Conservation (phyloP, 1,140 invertebrate genomes). For the Zaprionus nigranus region DNA sequence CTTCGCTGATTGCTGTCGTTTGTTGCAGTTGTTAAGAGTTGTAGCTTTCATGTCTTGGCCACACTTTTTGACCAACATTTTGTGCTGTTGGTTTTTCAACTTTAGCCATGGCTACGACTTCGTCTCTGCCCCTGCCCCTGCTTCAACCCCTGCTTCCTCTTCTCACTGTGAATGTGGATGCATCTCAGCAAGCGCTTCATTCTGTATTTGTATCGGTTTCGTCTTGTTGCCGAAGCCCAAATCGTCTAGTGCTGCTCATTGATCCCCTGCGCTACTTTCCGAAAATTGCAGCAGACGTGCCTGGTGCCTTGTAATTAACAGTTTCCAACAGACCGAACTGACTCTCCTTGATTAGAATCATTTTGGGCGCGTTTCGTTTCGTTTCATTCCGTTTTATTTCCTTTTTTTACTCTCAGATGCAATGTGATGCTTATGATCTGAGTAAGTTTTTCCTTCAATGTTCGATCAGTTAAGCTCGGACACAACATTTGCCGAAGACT, state of each 20-base stretch:
- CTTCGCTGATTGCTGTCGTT: slow-evolving; percentile 74
- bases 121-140: not conserved
- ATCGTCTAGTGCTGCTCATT: slow-evolving; percentile 71
- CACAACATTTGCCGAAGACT: slow-evolving; percentile 37
- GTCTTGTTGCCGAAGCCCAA: slow-evolving; percentile 43
- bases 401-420: slow-evolving; percentile 26
- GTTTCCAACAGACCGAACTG: slow-evolving; percentile 64
- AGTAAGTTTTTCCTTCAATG: slow-evolving; percentile 19
- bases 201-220: slow-evolving; percentile 28
- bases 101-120: slow-evolving; percentile 4
- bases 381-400: slow-evolving; percentile 2
- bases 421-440: slow-evolving; percentile 29
- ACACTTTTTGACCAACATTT: slow-evolving; percentile 83
- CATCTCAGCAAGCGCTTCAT: slow-evolving; percentile 11
- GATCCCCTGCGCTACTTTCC: slow-evolving; percentile 75
- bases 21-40: slow-evolving; percentile 82
- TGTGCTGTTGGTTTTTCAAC: slow-evolving; percentile 61
- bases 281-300: slow-evolving; percentile 76
- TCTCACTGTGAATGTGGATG: not conserved
- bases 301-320: slow-evolving; percentile 76
- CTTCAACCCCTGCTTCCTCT: not conserved
- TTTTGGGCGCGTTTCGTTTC: slow-evolving; percentile 75
- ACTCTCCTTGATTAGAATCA: slow-evolving; percentile 75
- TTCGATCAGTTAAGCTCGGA: slow-evolving; percentile 25
- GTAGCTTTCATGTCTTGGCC: slow-evolving; percentile 83